Evolutionary conservation across 2,797 vertebrate genomes (phyloP).

Genomic region (Lophius americanus): DNA sequence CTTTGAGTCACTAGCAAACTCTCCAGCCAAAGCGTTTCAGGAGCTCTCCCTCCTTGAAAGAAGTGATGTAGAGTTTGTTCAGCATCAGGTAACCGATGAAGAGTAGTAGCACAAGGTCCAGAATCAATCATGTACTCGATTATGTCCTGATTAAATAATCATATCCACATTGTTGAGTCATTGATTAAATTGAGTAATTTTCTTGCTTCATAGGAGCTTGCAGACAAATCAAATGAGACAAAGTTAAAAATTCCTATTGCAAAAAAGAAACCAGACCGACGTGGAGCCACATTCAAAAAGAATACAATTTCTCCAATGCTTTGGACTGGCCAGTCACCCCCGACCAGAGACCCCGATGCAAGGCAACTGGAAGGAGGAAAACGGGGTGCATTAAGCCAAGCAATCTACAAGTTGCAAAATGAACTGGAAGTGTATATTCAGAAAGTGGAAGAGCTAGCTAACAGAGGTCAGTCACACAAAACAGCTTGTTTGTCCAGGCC

Average conservation of each 20-base stretch:
- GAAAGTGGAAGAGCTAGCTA: slow-evolving; percentile 87
- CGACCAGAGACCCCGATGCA: slow-evolving; percentile 71
- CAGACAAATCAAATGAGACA: slow-evolving; percentile 26
- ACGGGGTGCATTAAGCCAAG: slow-evolving; percentile 75
- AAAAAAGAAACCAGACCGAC: slow-evolving; percentile 54
- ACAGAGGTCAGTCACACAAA: slow-evolving; percentile 79
- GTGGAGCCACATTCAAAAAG: slow-evolving; percentile 66
- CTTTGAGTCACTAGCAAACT: slow-evolving; percentile 49
- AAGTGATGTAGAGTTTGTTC: slow-evolving; percentile 49
- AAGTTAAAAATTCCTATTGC: slow-evolving; percentile 55
- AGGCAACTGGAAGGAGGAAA: slow-evolving; percentile 49
- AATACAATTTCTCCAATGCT: slow-evolving; percentile 27
- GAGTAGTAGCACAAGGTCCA: background rate
- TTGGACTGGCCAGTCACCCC: slow-evolving; percentile 70
- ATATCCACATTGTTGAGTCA: background rate
- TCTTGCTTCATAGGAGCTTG: slow-evolving; percentile 50
- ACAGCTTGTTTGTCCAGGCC: background rate
- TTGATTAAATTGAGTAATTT: background rate
- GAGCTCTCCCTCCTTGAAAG: slow-evolving; percentile 45
- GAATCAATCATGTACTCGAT: background rate
- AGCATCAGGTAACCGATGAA: slow-evolving; percentile 54
- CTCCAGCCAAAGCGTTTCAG: slow-evolving; percentile 33
- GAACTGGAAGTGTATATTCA: slow-evolving; percentile 87
- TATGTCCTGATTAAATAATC: background rate
- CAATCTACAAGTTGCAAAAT: slow-evolving; percentile 86